A percentile compares a stretch with the other conserved stretches of the same genome.
phyloP scores from a whole-genome alignment of 2,797 vertebrate genomes.

The Sandelia bainsii region DNA sequence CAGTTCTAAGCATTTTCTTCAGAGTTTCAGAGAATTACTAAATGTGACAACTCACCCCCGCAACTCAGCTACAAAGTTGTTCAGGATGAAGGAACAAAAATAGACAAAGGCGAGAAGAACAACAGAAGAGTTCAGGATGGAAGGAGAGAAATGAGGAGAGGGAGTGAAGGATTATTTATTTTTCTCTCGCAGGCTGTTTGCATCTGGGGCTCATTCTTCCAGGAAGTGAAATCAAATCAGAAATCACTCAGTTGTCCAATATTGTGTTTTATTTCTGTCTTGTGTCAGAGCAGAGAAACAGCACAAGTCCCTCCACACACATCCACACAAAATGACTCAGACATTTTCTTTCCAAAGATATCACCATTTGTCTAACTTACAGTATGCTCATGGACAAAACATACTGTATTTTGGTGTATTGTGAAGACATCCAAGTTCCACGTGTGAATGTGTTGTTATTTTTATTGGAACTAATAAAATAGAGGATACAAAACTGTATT shows the following conservation, averaged over 20 bases:
- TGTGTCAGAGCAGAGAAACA: conserved; percentile 48
- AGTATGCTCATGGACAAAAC: not conserved
- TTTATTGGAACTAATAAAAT: not conserved
- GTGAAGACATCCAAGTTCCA: too few relatives aligned
- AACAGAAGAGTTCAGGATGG: conserved; percentile 9
- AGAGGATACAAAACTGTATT: not conserved
- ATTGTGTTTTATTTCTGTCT: conserved; percentile 68
- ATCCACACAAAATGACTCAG: not conserved
- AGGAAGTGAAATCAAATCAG: conserved; percentile 73
- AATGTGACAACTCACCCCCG: conserved; percentile 34
- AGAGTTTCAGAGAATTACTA: conserved; percentile 41
- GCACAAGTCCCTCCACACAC: conserved; percentile 4
- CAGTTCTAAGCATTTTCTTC: not conserved
- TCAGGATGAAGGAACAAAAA: conserved; percentile 43
- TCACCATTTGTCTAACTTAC: not conserved
- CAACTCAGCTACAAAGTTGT: conserved; percentile 24
- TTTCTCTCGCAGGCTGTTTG: conserved; percentile 52
- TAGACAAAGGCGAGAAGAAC: conserved; percentile 15
- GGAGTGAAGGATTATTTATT: conserved; percentile 41
- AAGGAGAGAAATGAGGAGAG: conserved; percentile 16
- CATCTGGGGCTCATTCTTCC: conserved; percentile 56
- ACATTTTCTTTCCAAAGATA: not conserved
- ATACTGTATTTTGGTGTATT: not conserved
- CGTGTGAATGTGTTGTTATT: not conserved
- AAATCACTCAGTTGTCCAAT: conserved; percentile 67